phyloP scores from a whole-genome alignment of 2,797 vertebrate genomes.

The Loris lydekkerianus region DNA sequence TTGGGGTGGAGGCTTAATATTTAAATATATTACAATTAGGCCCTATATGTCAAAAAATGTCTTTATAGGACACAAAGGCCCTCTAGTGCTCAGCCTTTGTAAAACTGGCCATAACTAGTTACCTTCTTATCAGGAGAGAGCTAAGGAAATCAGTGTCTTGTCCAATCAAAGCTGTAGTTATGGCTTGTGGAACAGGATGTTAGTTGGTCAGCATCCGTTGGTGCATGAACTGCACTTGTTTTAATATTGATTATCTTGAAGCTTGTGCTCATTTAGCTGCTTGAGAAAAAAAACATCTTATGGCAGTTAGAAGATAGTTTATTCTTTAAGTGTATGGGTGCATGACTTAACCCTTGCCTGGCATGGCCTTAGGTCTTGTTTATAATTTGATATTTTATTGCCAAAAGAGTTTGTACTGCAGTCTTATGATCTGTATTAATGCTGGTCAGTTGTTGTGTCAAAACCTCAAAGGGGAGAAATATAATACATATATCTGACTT shows the following conservation, averaged over 20 bases:
- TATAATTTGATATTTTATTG: no score
- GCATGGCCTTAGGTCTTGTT: no score
- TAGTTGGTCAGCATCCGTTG: not conserved
- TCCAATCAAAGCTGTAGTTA: not conserved
- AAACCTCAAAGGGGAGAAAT: no score
- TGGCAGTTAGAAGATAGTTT: not conserved
- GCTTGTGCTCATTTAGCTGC: not conserved
- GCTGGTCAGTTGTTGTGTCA: no score
- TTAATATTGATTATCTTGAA: not conserved
- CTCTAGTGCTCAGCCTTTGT: not conserved
- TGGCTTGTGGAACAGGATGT: not conserved
- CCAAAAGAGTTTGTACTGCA: no score
- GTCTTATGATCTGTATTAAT: no score
- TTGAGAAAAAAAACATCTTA: not conserved
- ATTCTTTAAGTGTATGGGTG: not conserved
- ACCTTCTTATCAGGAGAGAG: not conserved
- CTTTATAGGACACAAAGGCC: not conserved
- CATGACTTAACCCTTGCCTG: no score
- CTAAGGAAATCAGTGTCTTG: not conserved
- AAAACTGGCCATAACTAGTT: not conserved
- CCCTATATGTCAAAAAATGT: not conserved
- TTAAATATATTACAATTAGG: not conserved
- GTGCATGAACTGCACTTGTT: not conserved
- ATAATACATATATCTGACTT: no score
- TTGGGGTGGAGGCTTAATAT: not conserved